phyloP scores from a whole-genome alignment of 1,140 invertebrate genomes.

The Rhizoglyphus robini region DNA sequence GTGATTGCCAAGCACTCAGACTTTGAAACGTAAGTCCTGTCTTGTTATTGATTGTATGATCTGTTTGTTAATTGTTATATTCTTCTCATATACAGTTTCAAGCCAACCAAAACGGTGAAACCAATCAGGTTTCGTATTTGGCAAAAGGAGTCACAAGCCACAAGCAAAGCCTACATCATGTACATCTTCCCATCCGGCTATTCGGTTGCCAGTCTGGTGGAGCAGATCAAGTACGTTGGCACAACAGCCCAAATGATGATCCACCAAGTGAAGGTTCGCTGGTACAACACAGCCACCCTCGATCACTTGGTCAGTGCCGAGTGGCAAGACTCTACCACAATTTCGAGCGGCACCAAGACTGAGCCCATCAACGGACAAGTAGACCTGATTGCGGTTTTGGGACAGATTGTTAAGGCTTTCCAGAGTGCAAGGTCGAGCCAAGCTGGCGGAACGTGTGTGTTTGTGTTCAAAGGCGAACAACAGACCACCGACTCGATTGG shows the following conservation, averaged over 20 bases:
- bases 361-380: background rate
- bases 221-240: background rate
- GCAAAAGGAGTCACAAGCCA: background rate
- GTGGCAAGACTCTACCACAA: background rate
- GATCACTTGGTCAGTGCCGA: too few relatives aligned
- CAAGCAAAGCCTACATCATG: background rate
- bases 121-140: background rate
- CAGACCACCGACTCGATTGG: background rate
- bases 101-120: background rate
- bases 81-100: background rate
- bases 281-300: too few relatives aligned
- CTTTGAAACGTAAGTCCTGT: constrained; percentile 32
- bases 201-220: background rate
- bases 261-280: too few relatives aligned
- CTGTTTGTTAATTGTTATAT: background rate
- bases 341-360: too few relatives aligned
- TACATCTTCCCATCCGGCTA: background rate
- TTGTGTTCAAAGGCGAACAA: background rate
- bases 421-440: background rate
- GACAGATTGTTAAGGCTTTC: background rate
- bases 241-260: too few relatives aligned
- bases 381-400: background rate
- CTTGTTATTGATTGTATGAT: background rate
- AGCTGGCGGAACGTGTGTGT: background rate
- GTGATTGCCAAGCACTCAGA: constrained; percentile 46